Percentiles rank a stretch among this genome's conserved stretches.
These are phyloP conservation scores for Drosophila kokeensis DNA, from an alignment of 2,888 invertebrate genomes.

Conservation along the genomic window DNA sequence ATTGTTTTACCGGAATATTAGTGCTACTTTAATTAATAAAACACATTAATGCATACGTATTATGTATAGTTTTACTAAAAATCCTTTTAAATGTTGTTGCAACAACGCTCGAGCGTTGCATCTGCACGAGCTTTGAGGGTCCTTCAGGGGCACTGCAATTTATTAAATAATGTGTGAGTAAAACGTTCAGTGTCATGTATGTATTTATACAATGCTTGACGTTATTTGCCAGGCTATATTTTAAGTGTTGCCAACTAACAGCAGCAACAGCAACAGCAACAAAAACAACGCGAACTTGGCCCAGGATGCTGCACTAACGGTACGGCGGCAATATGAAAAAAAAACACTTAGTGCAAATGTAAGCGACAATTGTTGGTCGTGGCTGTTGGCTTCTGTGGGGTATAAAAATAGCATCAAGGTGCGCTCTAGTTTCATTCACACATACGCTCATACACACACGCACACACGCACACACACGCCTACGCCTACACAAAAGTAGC, in stretches of 20 bases:
- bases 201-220: conserved; percentile 67
- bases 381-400: conserved; percentile 43
- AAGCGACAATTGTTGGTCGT: conserved; percentile 66
- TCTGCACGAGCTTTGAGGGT: conserved; percentile 3
- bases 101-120: conserved; percentile 1
- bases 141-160: conserved; percentile 39
- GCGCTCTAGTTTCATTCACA: conserved; percentile 69
- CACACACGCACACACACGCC: conserved; percentile 15
- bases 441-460: conserved; percentile 16
- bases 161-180: conserved; percentile 51
- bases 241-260: conserved; percentile 61
- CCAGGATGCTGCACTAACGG: conserved; percentile 45
- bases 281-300: conserved; percentile 38
- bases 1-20: not conserved
- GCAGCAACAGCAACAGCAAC: conserved; percentile 15
- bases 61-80: not conserved
- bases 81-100: not conserved
- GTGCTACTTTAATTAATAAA: not conserved
- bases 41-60: not conserved
- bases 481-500: conserved; percentile 57
- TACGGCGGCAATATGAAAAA: conserved; percentile 28
- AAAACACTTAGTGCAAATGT: conserved; percentile 68
- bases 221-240: conserved; percentile 62
- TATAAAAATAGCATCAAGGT: conserved; percentile 79
- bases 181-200: conserved; percentile 33